Evolutionary conservation across 2,113 vertebrate species (phyloP).

Genomic region (Colaptes auratus): DNA sequence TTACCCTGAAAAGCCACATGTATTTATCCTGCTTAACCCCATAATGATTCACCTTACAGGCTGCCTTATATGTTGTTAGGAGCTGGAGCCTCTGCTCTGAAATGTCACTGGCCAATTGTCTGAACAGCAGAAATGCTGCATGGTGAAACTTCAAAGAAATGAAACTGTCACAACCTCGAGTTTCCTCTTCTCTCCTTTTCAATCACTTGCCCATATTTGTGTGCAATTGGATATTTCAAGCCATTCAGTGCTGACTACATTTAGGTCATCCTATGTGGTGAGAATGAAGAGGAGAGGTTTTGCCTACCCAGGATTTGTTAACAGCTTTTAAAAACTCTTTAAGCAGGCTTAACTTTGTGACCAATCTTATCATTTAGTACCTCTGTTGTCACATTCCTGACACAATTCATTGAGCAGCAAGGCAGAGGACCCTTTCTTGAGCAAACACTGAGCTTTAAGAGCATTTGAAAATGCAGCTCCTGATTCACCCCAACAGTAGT

Average conservation of each 20-base stretch:
- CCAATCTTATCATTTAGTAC: background rate
- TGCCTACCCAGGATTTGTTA: background rate
- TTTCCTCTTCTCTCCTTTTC: background rate
- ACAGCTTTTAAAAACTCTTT: background rate
- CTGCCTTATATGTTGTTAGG: background rate
- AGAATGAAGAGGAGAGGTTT: background rate
- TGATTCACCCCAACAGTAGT: background rate
- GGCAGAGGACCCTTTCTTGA: background rate
- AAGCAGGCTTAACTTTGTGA: slow-evolving; percentile 1
- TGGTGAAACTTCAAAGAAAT: slow-evolving; percentile 18
- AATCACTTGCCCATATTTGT: background rate
- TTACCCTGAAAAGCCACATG: background rate
- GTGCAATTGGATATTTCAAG: background rate
- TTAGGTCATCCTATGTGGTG: background rate
- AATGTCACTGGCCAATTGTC: background rate
- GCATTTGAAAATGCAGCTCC: background rate
- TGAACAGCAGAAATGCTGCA: background rate
- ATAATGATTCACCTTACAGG: background rate
- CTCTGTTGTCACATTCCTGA: background rate
- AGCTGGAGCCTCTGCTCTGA: background rate
- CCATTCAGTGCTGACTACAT: background rate
- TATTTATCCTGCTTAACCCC: background rate
- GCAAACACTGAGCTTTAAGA: background rate
- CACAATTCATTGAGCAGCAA: background rate
- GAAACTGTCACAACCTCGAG: background rate